Percentiles rank a stretch among this genome's conserved stretches.
phyloP scores from a whole-genome alignment of 1,140 invertebrate species.

The Dinoponera quadriceps region DNA sequence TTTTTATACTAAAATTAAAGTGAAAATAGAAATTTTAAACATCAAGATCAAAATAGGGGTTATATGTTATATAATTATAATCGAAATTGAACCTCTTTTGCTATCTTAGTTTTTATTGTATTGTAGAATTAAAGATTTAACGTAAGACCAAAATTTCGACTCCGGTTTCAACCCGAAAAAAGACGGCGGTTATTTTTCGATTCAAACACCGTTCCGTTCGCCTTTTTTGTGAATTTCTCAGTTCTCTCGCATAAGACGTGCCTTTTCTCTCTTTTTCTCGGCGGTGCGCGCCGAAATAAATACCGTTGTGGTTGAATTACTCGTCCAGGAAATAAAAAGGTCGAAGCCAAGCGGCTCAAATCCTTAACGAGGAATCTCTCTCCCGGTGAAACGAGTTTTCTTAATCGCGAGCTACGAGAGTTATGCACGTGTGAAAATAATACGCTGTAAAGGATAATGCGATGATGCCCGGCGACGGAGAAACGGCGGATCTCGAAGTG shows the following conservation, averaged over 20 bases:
- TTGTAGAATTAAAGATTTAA: no score
- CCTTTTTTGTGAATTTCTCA: neutral
- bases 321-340: constrained; percentile 15
- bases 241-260: constrained; percentile 24
- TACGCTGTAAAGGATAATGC: neutral
- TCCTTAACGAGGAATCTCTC: constrained; percentile 34
- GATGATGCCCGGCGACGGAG: neutral
- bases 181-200: constrained; percentile 22
- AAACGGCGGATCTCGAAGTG: neutral
- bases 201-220: neutral
- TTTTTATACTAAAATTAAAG: no score
- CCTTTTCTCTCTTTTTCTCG: neutral
- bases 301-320: constrained; percentile 50
- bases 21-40: no score
- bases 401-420: no score
- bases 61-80: no score
- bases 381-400: no score
- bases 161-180: constrained; percentile 7
- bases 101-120: no score
- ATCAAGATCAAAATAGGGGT: no score
- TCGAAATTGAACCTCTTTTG: no score
- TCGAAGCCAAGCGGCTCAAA: constrained; percentile 11
- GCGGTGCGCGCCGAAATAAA: constrained; percentile 29
- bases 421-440: neutral
- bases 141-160: no score